A percentile compares a stretch with the other conserved stretches of the same genome.
Evolutionary conservation across 2,888 invertebrate genomes (phyloP).

Genomic region (Penaeus monodon): DNA sequence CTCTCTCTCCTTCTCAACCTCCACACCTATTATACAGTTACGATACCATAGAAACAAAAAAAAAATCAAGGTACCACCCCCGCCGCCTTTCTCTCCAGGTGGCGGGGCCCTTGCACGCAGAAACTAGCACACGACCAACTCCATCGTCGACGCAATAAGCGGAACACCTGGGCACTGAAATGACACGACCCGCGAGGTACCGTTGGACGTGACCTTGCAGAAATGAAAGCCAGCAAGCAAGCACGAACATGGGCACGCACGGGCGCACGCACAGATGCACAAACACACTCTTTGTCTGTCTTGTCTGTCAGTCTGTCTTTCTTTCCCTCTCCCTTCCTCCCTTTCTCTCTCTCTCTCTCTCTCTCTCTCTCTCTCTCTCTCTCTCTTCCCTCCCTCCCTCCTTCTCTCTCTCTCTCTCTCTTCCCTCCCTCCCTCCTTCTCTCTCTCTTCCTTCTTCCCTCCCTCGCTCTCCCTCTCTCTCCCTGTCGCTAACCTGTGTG

Average conservation of each 20-base stretch:
- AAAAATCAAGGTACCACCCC: too few species aligned
- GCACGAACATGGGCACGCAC: too few species aligned
- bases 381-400: not conserved
- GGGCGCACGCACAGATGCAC: too few species aligned
- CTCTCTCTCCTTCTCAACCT: not conserved
- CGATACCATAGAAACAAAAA: too few species aligned
- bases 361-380: slow-evolving; percentile 16
- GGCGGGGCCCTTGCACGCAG: too few species aligned
- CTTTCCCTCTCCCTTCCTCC: not conserved
- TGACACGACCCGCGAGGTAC: too few species aligned
- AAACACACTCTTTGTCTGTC: not conserved
- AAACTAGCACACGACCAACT: too few species aligned
- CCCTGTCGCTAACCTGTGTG: not conserved
- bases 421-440: not conserved
- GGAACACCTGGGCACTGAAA: too few species aligned
- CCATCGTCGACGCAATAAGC: too few species aligned
- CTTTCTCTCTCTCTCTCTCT: not conserved
- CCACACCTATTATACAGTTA: not conserved
- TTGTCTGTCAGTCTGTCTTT: not conserved
- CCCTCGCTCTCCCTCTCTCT: not conserved
- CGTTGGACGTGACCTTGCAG: too few species aligned
- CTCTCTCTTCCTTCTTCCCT: not conserved
- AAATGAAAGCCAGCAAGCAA: too few species aligned
- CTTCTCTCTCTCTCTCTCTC: not conserved
- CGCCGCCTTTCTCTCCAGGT: too few species aligned